Evolutionary conservation across 2,797 vertebrate species (phyloP), one percentile per base, ranked within the genome.

Genomic region (Enteromius anoplus): DNA sequence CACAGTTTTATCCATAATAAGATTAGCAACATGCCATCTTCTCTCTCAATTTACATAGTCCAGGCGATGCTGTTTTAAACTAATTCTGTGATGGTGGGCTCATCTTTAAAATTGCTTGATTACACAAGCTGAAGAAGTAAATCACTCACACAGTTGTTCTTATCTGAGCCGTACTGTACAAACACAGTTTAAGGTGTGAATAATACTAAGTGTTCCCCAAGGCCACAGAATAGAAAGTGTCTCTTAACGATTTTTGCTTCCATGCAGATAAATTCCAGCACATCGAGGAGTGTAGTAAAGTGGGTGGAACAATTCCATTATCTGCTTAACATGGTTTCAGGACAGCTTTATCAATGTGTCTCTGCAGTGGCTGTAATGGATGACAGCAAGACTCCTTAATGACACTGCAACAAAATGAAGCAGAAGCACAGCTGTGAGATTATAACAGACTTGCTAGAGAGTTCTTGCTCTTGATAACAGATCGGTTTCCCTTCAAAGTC

Each of bases 101-200:
- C 90, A 88, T 90, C 87, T 69, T 84, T 88, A 91, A 93, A 88
- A 90, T 90, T 87, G 86, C 68, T n/a, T 15, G 90, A 91, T 88
- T 90, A 89, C 45, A 79, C 66, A 34, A 4, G 26, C 75, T 73
- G 86, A 88, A 88, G 90, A 87, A 86, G 72, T 88, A 83, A 90
- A 90, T 90, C 87, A 86, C 78, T 83, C 45, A 79, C 81, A 37
- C 53, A 14, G 45, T 88, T 85, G 87, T 91, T 86, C 89, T 92
- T 89, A 88, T 70, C 80, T 85, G 84, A 90, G 85, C 85, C 72
- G 60, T 40, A 14, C 32, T 82, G 71, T 82, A 75, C 83, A 83
- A 91, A 89, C 84, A 86, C 12, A 34, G 62, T 49, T 75, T 58
- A 85, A 68, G 17, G 37, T 23, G 32, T 80, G 71, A 75, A 75